Percentiles rank a stretch among this genome's conserved stretches.
Evolutionary conservation across 2,113 vertebrate genomes (phyloP).

Genomic region (Ellobius talpinus): DNA sequence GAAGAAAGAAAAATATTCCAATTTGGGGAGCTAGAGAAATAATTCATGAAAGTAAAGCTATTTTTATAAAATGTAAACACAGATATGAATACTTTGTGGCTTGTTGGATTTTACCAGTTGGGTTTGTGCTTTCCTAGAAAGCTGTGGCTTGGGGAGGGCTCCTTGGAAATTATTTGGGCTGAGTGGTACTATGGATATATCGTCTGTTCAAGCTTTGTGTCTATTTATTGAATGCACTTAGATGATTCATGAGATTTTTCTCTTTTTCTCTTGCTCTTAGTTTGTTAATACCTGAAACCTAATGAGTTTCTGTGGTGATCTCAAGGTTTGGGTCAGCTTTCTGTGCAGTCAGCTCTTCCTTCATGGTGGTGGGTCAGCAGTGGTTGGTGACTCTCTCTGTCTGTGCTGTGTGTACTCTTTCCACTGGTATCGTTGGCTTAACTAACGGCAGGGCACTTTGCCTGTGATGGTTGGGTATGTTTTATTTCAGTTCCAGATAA

Average conservation of each 20-base stretch:
- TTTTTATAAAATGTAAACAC: constrained; percentile 55
- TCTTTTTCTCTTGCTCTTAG: constrained; percentile 85
- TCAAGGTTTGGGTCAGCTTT: constrained; percentile 85
- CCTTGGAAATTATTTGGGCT: constrained; percentile 20
- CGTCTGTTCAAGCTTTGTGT: constrained; percentile 72
- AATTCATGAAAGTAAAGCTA: constrained; percentile 12
- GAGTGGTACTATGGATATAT: not conserved
- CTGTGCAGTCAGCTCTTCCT: constrained; percentile 79
- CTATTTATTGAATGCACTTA: constrained; percentile 67
- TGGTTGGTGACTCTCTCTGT: constrained; percentile 85
- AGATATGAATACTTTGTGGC: constrained; percentile 82
- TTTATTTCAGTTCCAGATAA: constrained; percentile 80
- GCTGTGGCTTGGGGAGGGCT: not conserved
- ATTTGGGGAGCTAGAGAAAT: not conserved
- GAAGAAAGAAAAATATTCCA: constrained; percentile 1
- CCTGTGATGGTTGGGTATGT: constrained; percentile 43
- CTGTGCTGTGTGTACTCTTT: constrained; percentile 74
- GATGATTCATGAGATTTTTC: constrained; percentile 82
- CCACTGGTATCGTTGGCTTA: constrained; percentile 74
- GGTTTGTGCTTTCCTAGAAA: constrained; percentile 40
- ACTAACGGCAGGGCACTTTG: constrained; percentile 80
- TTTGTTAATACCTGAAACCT: constrained; percentile 88
- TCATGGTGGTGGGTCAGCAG: constrained; percentile 86
- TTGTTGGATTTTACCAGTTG: constrained; percentile 57
- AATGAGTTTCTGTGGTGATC: constrained; percentile 86